Percentiles rank a stretch among this genome's conserved stretches.
These are phyloP conservation scores for Tribolium madens DNA, from an alignment of 1,140 invertebrate species.

Conservation along the genomic window DNA sequence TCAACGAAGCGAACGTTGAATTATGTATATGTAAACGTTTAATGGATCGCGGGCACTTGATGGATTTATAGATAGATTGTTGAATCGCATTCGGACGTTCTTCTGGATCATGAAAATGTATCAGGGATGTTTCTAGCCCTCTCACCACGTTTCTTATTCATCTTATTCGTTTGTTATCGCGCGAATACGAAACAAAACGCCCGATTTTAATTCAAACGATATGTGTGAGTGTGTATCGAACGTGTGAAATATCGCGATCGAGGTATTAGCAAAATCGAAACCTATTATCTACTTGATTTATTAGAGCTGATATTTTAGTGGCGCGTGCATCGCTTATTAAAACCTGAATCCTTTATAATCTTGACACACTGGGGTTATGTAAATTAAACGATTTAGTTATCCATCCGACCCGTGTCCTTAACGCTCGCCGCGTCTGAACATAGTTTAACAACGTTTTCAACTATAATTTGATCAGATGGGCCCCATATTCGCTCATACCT, in stretches of 20 bases:
- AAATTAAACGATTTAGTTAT: slow-evolving; percentile 50
- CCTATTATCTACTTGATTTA: neutral
- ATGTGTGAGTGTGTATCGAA: slow-evolving; percentile 5
- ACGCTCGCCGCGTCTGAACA: slow-evolving; percentile 46
- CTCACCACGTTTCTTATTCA: neutral
- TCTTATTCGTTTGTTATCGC: slow-evolving; percentile 17
- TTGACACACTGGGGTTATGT: slow-evolving; percentile 43
- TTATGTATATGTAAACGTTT: slow-evolving; percentile 52
- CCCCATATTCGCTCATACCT: slow-evolving; percentile 15
- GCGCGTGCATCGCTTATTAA: slow-evolving; percentile 42
- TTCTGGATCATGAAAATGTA: slow-evolving; percentile 30
- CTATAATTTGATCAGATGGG: slow-evolving; percentile 52
- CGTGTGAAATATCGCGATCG: slow-evolving; percentile 9
- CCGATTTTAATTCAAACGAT: slow-evolving; percentile 1
- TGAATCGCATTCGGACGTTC: slow-evolving; percentile 25
- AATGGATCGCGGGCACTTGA: slow-evolving; percentile 44
- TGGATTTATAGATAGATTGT: slow-evolving; percentile 46
- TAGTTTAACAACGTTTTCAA: slow-evolving; percentile 51
- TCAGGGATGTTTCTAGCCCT: neutral
- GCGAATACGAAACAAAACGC: neutral
- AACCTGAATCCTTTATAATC: slow-evolving; percentile 50
- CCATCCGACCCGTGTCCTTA: slow-evolving; percentile 49
- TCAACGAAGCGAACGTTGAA: slow-evolving; percentile 47
- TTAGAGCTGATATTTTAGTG: neutral
- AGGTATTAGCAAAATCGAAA: slow-evolving; percentile 7